Evolutionary conservation across 2,888 invertebrate species (phyloP), one percentile per base, ranked within the genome.

Genomic region (Pterobdella sp.): DNA sequence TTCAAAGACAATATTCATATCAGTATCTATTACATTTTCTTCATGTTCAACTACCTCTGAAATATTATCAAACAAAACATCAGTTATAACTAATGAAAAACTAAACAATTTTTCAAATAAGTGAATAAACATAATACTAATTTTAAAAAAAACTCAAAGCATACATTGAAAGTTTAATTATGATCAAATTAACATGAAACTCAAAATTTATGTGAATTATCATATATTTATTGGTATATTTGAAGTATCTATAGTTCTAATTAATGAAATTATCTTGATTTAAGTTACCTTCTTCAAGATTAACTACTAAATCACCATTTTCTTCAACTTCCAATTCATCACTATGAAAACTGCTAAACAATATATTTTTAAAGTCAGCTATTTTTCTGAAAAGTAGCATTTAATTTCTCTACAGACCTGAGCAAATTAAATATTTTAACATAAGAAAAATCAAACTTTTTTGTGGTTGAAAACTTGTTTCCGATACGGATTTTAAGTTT

Each of bases 401-500:
- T 42, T 29, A 4, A 42, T 37, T n/a, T 49, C 36, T 42, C 37
- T 69, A 7, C 14, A 36, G 26, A 36, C 26, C 29, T 31, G 34
- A 31, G 69, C 49, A 26, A 69, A 49, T 29, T 1, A 32, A 26
- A 4, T n/a, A 14, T 34, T 37, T 10, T 14, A 35, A 69, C 10
- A 37, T 18, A 10, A 18, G n/a, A 35, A 49, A 36, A 72, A 31
- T 32, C 49, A 31, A 74, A 82, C 82, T 79, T 80, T 76, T 80
- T 81, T 34, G 81, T 81, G 65, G 79, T 80, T 49, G 81, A 74
- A 3, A 80, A 81, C 72, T 82, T 80, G 68, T 79, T 78, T 0
- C 82, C 82, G 76, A 82, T 79, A 72, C 81, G 81, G 35, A 82
- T 76, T 72, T 81, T 82, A 10, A 82, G 79, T 69, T 81, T 82